These are phyloP conservation scores for Pithys albifrons DNA, from an alignment of 2,113 vertebrate genomes.

Conservation along the genomic window DNA sequence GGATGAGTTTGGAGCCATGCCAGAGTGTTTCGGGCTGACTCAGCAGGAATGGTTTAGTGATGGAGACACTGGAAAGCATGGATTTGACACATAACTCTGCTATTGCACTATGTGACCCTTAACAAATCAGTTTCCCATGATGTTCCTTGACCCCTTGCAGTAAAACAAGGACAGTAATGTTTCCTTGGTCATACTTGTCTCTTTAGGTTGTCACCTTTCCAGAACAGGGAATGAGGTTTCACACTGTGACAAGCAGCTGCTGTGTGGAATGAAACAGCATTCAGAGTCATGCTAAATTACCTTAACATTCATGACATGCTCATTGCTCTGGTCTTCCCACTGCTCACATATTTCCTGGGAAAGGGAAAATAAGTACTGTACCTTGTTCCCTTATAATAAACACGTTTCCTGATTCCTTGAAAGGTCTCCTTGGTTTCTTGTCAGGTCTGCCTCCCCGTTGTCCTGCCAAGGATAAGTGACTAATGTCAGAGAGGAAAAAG, in stretches of 20 bases:
- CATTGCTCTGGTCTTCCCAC: not conserved
- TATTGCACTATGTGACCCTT: not conserved
- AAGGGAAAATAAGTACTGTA: not conserved
- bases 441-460: not conserved
- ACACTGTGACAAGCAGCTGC: not conserved
- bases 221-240: not conserved
- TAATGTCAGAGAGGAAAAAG: not conserved
- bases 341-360: not conserved
- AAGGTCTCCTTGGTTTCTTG: not conserved
- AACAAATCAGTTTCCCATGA: not conserved
- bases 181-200: not conserved
- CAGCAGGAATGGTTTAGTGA: not conserved
- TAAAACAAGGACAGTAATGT: not conserved
- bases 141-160: not conserved
- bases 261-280: not conserved
- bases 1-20: not conserved
- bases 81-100: not conserved
- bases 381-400: not conserved
- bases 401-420: not conserved
- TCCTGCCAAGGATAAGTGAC: not conserved
- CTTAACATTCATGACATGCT: not conserved
- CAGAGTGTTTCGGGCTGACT: not conserved
- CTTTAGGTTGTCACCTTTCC: not conserved
- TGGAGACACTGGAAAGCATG: not conserved
- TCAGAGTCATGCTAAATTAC: not conserved